Evolutionary conservation across 2,888 invertebrate species (phyloP).

Genomic region (Phaedon cochleariae): DNA sequence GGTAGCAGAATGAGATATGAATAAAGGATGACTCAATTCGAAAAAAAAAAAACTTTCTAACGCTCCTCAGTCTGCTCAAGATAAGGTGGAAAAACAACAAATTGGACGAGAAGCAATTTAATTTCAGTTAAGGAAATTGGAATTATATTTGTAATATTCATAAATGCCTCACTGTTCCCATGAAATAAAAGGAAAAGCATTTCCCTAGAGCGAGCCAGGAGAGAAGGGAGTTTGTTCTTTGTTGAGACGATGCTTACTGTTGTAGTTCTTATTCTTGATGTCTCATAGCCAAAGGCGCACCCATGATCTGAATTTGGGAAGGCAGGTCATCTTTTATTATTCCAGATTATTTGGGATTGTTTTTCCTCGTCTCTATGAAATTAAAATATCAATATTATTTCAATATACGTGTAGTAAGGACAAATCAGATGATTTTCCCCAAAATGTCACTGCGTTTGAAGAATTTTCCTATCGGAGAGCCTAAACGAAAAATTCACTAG

Average conservation of each 20-base stretch:
- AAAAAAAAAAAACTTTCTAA: background rate
- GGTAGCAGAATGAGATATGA: background rate
- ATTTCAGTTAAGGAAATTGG: constrained; percentile 40
- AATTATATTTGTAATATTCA: constrained; percentile 46
- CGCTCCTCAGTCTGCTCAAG: background rate
- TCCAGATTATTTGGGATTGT: too few relatives aligned
- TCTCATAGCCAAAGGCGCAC: too few relatives aligned
- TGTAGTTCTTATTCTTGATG: background rate
- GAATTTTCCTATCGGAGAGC: too few relatives aligned
- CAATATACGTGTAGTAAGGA: too few relatives aligned
- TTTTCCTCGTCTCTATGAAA: too few relatives aligned
- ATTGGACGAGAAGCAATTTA: constrained; percentile 33
- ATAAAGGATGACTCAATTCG: background rate
- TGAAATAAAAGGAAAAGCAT: constrained; percentile 8
- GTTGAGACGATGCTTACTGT: background rate
- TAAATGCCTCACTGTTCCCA: constrained; percentile 12
- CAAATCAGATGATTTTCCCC: too few relatives aligned
- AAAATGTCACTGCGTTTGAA: too few relatives aligned
- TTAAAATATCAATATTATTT: too few relatives aligned
- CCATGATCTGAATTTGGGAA: too few relatives aligned
- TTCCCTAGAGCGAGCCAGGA: background rate
- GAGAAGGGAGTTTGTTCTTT: background rate
- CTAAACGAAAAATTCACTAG: too few relatives aligned
- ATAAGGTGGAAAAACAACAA: constrained; percentile 25
- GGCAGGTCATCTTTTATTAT: too few relatives aligned